These are phyloP conservation scores for Chloroceryle amazona DNA, from an alignment of 2,797 vertebrate species.

Conservation along the genomic window DNA sequence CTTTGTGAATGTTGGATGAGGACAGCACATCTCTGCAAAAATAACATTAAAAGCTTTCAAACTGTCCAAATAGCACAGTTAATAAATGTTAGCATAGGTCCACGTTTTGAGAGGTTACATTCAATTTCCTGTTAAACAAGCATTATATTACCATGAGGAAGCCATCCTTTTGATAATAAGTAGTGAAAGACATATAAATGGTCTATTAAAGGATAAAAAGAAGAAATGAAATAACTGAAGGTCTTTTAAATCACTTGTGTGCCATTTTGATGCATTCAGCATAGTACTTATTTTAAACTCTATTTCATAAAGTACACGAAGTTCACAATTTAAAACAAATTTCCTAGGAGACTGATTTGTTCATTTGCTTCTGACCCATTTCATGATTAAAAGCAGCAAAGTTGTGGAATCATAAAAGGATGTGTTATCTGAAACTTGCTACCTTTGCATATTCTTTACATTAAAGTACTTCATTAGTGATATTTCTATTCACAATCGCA, in stretches of 20 bases:
- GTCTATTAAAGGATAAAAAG: slow-evolving; percentile 64
- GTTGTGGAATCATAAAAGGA: background rate
- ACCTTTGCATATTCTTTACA: background rate
- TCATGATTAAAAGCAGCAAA: slow-evolving; percentile 21
- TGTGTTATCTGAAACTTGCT: background rate
- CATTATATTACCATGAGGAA: slow-evolving; percentile 25
- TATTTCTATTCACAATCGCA: slow-evolving; percentile 23
- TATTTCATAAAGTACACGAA: slow-evolving; percentile 17
- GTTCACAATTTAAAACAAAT: slow-evolving; percentile 33
- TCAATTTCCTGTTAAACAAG: slow-evolving; percentile 73
- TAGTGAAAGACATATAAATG: slow-evolving; percentile 56
- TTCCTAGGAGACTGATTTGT: slow-evolving; percentile 31
- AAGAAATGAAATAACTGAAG: slow-evolving; percentile 71
- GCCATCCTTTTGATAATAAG: slow-evolving; percentile 35
- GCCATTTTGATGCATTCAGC: slow-evolving; percentile 58
- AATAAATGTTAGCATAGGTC: slow-evolving; percentile 46
- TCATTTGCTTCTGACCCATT: slow-evolving; percentile 21
- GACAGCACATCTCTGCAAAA: slow-evolving; percentile 32
- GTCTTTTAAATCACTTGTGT: slow-evolving; percentile 70
- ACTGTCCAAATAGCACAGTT: background rate
- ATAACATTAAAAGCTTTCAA: slow-evolving; percentile 37
- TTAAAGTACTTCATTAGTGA: slow-evolving; percentile 7
- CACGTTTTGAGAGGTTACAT: slow-evolving; percentile 30
- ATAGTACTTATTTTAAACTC: slow-evolving; percentile 59
- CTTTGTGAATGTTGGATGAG: background rate